Conservation (phyloP, 2,888 invertebrate species). For the Colostygia pectinataria region DNA sequence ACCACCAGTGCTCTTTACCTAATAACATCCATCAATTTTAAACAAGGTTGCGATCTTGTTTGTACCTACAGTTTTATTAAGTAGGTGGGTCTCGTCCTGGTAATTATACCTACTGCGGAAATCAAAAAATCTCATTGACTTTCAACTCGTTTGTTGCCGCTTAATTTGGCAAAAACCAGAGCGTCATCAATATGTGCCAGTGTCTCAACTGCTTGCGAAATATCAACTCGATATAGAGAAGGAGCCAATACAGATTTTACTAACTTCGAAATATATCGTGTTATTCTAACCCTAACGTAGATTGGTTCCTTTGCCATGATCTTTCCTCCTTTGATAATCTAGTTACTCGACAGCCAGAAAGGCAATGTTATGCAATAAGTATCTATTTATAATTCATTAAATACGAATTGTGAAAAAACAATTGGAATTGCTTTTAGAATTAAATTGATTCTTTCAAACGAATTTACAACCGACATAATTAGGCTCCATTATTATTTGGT, state of each 20-base stretch:
- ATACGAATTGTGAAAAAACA: too few species aligned
- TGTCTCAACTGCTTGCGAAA: conserved; percentile 35
- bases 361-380: too few species aligned
- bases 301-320: too few species aligned
- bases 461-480: too few species aligned
- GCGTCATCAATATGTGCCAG: conserved; percentile 34
- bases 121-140: conserved; percentile 31
- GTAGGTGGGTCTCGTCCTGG: conserved; percentile 9
- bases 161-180: conserved; percentile 39
- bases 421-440: too few species aligned
- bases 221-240: conserved; percentile 19
- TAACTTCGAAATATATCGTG: neutral
- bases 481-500: too few species aligned
- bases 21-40: conserved; percentile 23
- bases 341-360: too few species aligned
- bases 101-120: conserved; percentile 20
- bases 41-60: conserved; percentile 18
- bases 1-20: too few species aligned
- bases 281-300: too few species aligned
- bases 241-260: conserved; percentile 2
- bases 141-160: conserved; percentile 29
- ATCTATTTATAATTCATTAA: too few species aligned
- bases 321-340: too few species aligned
- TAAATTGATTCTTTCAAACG: too few species aligned
- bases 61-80: conserved; percentile 20